Conservation (phyloP, 2,797 vertebrate species). For the Phylloscopus collybita region DNA sequence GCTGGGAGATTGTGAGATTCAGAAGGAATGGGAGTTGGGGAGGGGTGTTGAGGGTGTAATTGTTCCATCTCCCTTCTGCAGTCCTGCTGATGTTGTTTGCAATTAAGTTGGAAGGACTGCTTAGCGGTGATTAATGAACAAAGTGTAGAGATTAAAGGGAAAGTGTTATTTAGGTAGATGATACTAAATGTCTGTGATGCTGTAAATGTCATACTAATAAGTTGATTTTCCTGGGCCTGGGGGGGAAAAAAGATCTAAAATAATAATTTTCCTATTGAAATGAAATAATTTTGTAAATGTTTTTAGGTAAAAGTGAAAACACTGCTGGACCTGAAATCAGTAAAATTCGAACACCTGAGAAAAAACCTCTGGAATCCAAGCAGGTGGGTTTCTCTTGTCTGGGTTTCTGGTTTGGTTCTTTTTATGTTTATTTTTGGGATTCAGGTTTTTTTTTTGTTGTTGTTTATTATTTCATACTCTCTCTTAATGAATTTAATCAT, state of each 20-base stretch:
- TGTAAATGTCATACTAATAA: background rate
- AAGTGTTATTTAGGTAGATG: background rate
- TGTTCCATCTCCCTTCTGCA: background rate
- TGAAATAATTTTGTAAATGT: background rate
- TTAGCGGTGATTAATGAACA: background rate
- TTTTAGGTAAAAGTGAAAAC: constrained; percentile 90
- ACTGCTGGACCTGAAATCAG: constrained; percentile 88
- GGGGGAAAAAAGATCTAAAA: background rate
- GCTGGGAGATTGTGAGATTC: background rate
- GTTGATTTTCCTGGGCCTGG: background rate
- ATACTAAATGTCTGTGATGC: background rate
- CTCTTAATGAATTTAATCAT: background rate
- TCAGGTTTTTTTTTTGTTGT: background rate
- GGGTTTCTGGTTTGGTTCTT: background rate
- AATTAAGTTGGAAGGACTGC: background rate
- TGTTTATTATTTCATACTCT: background rate
- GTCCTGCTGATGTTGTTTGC: background rate
- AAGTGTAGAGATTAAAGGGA: background rate
- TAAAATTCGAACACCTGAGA: constrained; percentile 93
- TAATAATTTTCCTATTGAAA: background rate
- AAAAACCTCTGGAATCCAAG: constrained; percentile 89
- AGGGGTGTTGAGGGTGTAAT: background rate
- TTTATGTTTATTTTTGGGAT: background rate
- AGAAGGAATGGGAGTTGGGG: background rate
- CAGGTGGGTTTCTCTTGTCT: constrained; percentile 77